Percentiles rank a stretch among this genome's conserved stretches.
phyloP scores from a whole-genome alignment of 2,797 vertebrate species.

The Argya squamiceps region DNA sequence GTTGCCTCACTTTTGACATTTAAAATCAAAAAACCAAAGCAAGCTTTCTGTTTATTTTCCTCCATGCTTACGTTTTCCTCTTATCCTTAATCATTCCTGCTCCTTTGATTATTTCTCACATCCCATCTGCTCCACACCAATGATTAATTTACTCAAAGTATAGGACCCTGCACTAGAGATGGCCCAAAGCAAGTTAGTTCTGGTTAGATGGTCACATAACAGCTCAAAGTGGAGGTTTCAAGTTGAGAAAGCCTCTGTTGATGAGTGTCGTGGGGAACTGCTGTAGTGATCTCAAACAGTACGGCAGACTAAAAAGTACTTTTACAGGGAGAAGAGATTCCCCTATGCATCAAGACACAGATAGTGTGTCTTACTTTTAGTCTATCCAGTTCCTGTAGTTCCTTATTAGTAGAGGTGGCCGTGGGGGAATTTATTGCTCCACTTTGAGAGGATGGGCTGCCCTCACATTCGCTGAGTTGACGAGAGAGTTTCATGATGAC shows the following conservation, averaged over 20 bases:
- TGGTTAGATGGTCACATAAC: not conserved
- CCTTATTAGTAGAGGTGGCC: conserved; percentile 54
- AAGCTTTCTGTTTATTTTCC: not conserved
- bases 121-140: not conserved
- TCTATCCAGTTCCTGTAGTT: conserved; percentile 86
- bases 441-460: not conserved
- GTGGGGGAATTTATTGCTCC: conserved; percentile 15
- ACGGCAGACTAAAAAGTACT: not conserved
- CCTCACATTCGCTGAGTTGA: conserved; percentile 79
- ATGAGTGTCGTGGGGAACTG: not conserved
- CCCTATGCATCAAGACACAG: not conserved
- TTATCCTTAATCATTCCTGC: not conserved
- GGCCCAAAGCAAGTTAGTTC: not conserved
- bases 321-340: not conserved
- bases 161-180: not conserved
- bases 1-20: not conserved
- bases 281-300: not conserved
- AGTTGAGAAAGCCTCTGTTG: not conserved
- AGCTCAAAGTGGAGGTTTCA: not conserved
- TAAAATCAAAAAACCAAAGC: not conserved
- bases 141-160: not conserved
- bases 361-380: conserved; percentile 82
- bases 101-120: not conserved
- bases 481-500: conserved; percentile 93
- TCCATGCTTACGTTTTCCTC: not conserved